Conservation (phyloP, 2,888 invertebrate genomes). For the Oligia latruncula region DNA sequence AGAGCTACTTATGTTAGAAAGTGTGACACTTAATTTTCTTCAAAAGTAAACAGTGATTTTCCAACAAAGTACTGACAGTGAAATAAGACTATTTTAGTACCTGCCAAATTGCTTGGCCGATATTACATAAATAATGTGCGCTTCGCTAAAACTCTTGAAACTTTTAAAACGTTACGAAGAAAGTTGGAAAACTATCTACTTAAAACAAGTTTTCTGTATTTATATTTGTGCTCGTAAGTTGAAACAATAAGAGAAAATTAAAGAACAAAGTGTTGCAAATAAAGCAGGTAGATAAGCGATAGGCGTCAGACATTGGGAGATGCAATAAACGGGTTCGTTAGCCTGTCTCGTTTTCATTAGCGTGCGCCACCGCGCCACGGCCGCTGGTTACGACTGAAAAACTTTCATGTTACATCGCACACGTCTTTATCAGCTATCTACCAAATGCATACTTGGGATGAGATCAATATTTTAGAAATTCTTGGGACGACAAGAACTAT, state of each 20-base stretch:
- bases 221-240: constrained; percentile 13
- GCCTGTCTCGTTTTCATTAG: constrained; percentile 87
- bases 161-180: constrained; percentile 6
- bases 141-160: constrained; percentile 16
- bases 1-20: constrained; percentile 22
- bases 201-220: constrained; percentile 33
- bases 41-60: neutral
- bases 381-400: constrained; percentile 79
- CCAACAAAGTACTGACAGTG: neutral
- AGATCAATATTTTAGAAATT: constrained; percentile 62
- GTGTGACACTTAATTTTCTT: constrained; percentile 18
- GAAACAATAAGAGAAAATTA: constrained; percentile 23
- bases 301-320: constrained; percentile 65
- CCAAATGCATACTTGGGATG: constrained; percentile 58
- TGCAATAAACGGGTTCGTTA: constrained; percentile 80
- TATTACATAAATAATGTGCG: neutral
- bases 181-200: constrained; percentile 26
- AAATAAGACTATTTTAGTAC: neutral
- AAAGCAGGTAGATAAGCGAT: constrained; percentile 45
- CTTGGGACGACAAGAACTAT: constrained; percentile 30
- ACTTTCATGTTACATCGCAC: constrained; percentile 75
- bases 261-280: constrained; percentile 23
- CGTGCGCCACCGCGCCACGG: constrained; percentile 71
- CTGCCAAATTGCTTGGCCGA: neutral
- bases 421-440: constrained; percentile 63